Evolutionary conservation across 2,888 invertebrate species (phyloP), one percentile per base, ranked within the genome.

Genomic region (Eubasilissa splendida): DNA sequence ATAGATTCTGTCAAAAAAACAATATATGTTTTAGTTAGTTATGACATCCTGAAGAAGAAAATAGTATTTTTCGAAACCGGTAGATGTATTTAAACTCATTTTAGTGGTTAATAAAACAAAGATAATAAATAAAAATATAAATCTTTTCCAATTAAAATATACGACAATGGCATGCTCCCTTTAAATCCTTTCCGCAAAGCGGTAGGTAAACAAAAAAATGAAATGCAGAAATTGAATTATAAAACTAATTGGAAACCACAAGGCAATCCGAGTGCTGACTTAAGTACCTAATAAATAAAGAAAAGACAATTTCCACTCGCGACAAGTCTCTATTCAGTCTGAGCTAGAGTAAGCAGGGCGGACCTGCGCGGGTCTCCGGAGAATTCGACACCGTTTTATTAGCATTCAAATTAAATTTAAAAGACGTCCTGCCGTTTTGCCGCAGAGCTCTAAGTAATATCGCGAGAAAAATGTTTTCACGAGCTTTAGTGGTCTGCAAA

Each of bases 391-490:
- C 73, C 80, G 80, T 71, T 80, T 80, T 80, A 80, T 80, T 80
- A 80, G 76, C 70, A 80, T 80, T 80, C 80, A 80, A 80, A 80
- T 80, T 80, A 80, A 80, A 80, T 80, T 80, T 80, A 80, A 80
- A 76, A 75, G 76, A 76, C 80, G 80, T 80, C 58, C 70, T 42
- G 42, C 42, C 42, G 3, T 7, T n/a, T 42, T 59, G 54, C 63
- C 76, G 80, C 50, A 14, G 50, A 12, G 68, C 52, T 68, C 52
- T 42, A n/a, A 10, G 58, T 4, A n/a, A 58, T 58, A 68, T 68
- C 50, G 11, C 5, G 33, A 50, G 33, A 50, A 68, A 68, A 50
- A 68, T 68, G 11, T 50, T 68, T 50, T 50, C 42, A 14, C 50
- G 33, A 68, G 50, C 1, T 22, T 10, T 14, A n/a, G 42, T 42